Evolutionary conservation across 2,888 invertebrate genomes (phyloP).

Genomic region (Altica lythri): DNA sequence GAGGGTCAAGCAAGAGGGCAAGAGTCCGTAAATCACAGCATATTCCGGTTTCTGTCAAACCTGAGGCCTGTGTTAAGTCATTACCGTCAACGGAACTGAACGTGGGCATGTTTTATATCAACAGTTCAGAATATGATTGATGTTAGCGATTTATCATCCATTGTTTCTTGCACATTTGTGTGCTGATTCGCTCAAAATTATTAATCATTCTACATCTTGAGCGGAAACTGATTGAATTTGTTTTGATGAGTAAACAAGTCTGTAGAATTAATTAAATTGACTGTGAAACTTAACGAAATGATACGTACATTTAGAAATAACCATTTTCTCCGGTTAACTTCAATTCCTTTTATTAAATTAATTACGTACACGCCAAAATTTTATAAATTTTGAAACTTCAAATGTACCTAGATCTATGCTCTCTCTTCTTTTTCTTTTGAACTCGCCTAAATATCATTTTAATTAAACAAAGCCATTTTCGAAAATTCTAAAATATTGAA

Average conservation of each 20-base stretch:
- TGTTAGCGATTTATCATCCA: constrained; percentile 57
- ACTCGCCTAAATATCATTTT: too few species aligned
- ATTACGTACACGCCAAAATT: too few species aligned
- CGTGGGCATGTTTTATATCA: constrained; percentile 29
- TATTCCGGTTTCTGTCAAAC: constrained; percentile 26
- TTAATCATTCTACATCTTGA: constrained; percentile 12
- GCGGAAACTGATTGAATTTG: not conserved
- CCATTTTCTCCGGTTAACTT: too few species aligned
- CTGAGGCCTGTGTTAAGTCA: constrained; percentile 20
- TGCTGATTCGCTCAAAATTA: constrained; percentile 14
- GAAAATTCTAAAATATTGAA: too few species aligned
- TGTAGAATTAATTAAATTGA: too few species aligned
- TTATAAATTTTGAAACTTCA: too few species aligned
- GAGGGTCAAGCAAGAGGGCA: constrained; percentile 17
- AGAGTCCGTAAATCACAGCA: constrained; percentile 25
- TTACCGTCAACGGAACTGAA: constrained; percentile 27
- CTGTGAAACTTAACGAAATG: too few species aligned
- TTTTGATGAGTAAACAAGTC: not conserved
- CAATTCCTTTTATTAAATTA: too few species aligned
- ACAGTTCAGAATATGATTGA: constrained; percentile 55
- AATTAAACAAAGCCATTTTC: too few species aligned
- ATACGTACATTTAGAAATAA: too few species aligned
- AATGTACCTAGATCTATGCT: too few species aligned
- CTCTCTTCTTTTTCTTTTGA: too few species aligned
- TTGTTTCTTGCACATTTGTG: constrained; percentile 29